phyloP scores from a whole-genome alignment of 2,113 vertebrate species.

The Takifugu bimaculatus region DNA sequence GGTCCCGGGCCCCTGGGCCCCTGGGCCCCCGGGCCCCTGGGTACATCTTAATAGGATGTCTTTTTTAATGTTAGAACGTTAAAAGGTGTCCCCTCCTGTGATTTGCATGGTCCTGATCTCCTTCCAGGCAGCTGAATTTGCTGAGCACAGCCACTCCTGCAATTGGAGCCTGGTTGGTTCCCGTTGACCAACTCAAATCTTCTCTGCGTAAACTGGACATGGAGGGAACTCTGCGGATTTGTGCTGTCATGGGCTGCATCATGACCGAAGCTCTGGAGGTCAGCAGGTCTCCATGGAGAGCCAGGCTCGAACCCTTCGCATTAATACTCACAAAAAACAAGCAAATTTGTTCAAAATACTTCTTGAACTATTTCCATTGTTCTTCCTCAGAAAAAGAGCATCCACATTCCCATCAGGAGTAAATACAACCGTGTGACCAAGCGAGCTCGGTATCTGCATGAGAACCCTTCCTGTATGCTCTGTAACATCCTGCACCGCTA shows the following conservation, averaged over 20 bases:
- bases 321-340: background rate
- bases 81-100: no score
- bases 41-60: no score
- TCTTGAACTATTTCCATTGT: background rate
- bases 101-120: no score
- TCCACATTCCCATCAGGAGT: constrained; percentile 93
- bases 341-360: background rate
- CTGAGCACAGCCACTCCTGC: constrained; percentile 96
- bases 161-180: constrained; percentile 94
- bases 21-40: no score
- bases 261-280: constrained; percentile 99
- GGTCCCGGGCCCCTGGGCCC: no score
- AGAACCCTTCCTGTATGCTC: constrained; percentile 94
- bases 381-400: constrained; percentile 86
- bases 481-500: constrained; percentile 98
- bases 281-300: background rate
- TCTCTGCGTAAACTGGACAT: constrained; percentile 91
- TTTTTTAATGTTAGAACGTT: no score
- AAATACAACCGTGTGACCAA: constrained; percentile 96
- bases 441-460: constrained; percentile 90
- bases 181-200: constrained; percentile 96
- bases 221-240: constrained; percentile 87
- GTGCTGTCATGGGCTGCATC: constrained; percentile 98
- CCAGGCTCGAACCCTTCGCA: background rate
- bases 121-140: constrained; percentile 88